Conservation (phyloP, 1,140 invertebrate genomes). For the Argopecten irradians region DNA sequence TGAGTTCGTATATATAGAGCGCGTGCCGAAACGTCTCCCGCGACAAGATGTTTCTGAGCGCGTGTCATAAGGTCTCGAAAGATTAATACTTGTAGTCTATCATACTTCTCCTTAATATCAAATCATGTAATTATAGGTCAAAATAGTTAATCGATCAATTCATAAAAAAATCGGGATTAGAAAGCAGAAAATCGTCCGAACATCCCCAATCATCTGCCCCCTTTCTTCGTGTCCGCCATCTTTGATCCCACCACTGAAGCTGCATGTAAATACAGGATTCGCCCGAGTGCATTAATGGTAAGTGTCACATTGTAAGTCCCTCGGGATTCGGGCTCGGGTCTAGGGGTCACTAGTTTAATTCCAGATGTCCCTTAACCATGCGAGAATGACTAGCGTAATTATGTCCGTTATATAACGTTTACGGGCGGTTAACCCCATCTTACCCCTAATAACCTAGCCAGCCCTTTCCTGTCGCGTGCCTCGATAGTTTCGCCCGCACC, state of each 20-base stretch:
- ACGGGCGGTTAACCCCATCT: not conserved
- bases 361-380: not conserved
- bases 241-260: not conserved
- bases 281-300: not conserved
- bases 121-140: not conserved
- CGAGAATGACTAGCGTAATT: not conserved
- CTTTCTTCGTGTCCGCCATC: not conserved
- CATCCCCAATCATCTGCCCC: not conserved
- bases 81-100: not conserved
- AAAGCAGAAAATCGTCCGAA: not conserved
- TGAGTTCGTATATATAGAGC: no score
- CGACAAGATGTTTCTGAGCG: no score
- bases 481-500: not conserved
- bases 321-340: not conserved
- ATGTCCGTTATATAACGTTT: conserved; percentile 1
- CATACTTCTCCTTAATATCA: not conserved
- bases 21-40: not conserved
- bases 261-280: not conserved
- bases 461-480: not conserved
- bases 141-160: no score
- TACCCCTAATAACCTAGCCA: not conserved
- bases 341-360: not conserved
- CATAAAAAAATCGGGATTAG: not conserved
- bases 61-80: no score
- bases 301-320: not conserved